Evolutionary conservation across 2,888 invertebrate species (phyloP), one percentile per base, ranked within the genome.

Genomic region (Epinotia brunnichana): DNA sequence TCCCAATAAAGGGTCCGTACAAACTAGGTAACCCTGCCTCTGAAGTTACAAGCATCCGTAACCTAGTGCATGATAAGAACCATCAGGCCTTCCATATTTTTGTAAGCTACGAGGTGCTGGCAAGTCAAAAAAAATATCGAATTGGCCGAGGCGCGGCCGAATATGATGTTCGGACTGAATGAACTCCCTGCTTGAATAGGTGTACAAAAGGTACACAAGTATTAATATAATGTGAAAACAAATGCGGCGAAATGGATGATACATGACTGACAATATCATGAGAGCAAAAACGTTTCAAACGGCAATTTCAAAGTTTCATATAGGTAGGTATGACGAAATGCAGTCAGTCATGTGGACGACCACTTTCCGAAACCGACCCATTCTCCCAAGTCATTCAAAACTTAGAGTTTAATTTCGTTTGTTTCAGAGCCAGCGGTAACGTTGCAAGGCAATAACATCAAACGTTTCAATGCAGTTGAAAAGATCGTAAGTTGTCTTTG

Each of bases 251-350:
- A 48, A 48, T n/a, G n/a, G 44, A n/a, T 48, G 44, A 48, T 48
- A 44, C 5, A 44, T 44, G 15, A n/a, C 44, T 48, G n/a, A n/a
- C 44, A 54, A 19, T 48, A 54, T 29, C 41, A 54, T 54, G 51
- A 61, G 21, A 48, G 67, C 39, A 56, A 66, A 54, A 84, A 86
- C 83, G 78, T 80, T 85, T 83, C 84, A 84, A 88, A 86, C 83
- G 81, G 82, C 84, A 85, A 86, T 87, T 85, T 85, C 86, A 86
- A 83, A 60, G 48, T 87, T 85, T 84, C 84, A 83, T 81, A 76
- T 48, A 48, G n/a, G 48, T 48, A 48, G n/a, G 48, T 80, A 78
- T 78, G 80, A 81, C 77, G 76, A 76, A 74, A 80, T 75, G 75
- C 78, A 70, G 73, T 74, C 72, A 73, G 19, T 48, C 76, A 76